A percentile compares a stretch with the other conserved stretches of the same genome.
Evolutionary conservation across 2,113 vertebrate genomes (phyloP).

Genomic region (Gavialis gangeticus): DNA sequence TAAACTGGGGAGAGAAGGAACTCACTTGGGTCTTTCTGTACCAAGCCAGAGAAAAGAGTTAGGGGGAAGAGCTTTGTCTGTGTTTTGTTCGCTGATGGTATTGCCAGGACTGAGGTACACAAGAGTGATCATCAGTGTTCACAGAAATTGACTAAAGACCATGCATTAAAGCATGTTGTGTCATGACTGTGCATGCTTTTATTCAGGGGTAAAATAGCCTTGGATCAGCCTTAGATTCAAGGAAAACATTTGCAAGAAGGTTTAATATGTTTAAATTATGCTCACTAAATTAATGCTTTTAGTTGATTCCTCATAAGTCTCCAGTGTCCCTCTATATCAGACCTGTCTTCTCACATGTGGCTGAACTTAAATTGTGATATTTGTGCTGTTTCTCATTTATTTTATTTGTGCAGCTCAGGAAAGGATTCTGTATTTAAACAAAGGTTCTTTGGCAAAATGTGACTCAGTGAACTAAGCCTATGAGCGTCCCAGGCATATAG

Average conservation of each 20-base stretch:
- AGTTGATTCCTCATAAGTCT: neutral
- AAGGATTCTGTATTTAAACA: neutral
- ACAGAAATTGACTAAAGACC: neutral
- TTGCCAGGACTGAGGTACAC: neutral
- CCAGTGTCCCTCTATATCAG: neutral
- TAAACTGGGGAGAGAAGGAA: neutral
- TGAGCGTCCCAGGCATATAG: neutral
- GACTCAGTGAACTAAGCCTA: neutral
- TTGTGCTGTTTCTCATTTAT: neutral
- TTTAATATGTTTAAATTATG: neutral
- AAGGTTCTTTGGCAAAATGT: neutral
- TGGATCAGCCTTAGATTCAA: no score
- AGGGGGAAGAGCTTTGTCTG: accelerated
- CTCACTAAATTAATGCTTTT: neutral
- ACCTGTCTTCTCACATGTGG: accelerated
- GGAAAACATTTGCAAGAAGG: neutral
- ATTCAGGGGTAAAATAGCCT: no score
- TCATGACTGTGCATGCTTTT: neutral
- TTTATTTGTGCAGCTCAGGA: neutral
- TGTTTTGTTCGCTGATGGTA: neutral
- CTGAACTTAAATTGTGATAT: neutral
- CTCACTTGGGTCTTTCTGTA: neutral
- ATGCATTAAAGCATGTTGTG: neutral
- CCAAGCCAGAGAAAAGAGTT: neutral
- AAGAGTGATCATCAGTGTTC: accelerated